Percentiles rank a stretch among this genome's conserved stretches.
Conservation (phyloP, 2,888 invertebrate species). For the Alentia gelatinosa region DNA sequence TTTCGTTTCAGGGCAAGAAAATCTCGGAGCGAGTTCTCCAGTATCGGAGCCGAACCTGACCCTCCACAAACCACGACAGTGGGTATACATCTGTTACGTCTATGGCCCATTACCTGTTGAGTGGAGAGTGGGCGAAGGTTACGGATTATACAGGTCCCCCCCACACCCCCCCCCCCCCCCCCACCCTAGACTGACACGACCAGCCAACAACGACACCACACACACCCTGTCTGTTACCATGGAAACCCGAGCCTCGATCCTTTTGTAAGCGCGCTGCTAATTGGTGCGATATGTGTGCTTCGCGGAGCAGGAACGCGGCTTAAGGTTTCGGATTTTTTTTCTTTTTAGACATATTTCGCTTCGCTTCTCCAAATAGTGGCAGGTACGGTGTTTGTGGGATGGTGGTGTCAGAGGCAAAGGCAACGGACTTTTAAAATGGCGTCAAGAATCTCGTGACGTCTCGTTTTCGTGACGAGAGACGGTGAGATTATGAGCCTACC, state of each 20-base stretch:
- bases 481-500: too few species aligned
- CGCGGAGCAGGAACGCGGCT: neutral
- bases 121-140: neutral
- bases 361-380: neutral
- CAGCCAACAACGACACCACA: too few species aligned
- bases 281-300: constrained; percentile 34
- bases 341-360: neutral
- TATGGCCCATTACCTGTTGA: neutral
- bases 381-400: neutral
- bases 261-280: neutral
- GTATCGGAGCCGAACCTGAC: too few species aligned
- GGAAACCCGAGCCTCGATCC: constrained; percentile 5
- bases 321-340: too few species aligned
- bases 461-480: too few species aligned
- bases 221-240: neutral
- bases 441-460: too few species aligned
- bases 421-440: neutral
- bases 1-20: too few species aligned
- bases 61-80: neutral
- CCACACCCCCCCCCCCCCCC: neutral
- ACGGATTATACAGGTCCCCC: neutral
- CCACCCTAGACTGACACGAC: too few species aligned
- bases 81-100: neutral
- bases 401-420: too few species aligned
- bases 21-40: too few species aligned